phyloP scores from a whole-genome alignment of 2,888 invertebrate species.

The Malacosoma neustria region DNA sequence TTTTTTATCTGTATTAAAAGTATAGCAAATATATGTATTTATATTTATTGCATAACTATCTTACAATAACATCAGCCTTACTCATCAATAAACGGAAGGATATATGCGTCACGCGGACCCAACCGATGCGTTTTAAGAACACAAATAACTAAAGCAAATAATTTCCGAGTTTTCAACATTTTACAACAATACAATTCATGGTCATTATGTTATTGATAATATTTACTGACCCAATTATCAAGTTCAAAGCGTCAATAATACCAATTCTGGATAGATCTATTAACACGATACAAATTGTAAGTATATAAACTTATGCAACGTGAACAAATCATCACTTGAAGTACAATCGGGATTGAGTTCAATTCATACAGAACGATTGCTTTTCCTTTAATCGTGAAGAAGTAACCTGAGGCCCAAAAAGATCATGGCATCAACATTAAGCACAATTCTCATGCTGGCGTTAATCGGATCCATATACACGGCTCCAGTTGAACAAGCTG shows the following conservation, averaged over 20 bases:
- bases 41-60: no score
- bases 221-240: constrained; percentile 45
- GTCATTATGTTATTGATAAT: constrained; percentile 62
- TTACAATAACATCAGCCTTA: no score
- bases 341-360: constrained; percentile 18
- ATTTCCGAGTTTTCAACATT: constrained; percentile 35
- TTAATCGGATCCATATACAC: constrained; percentile 29
- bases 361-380: constrained; percentile 20
- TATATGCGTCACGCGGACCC: constrained; percentile 16
- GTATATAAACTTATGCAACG: constrained; percentile 46
- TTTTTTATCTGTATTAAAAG: no score
- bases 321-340: constrained; percentile 19
- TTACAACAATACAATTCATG: constrained; percentile 54
- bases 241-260: constrained; percentile 47
- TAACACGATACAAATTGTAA: constrained; percentile 42
- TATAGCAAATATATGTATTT: no score
- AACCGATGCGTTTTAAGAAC: constrained; percentile 11
- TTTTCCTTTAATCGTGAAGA: constrained; percentile 32
- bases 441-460: constrained; percentile 41
- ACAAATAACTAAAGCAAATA: constrained; percentile 26
- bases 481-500: constrained; percentile 27
- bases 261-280: constrained; percentile 48
- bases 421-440: constrained; percentile 44
- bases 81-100: constrained; percentile 25
- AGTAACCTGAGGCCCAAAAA: constrained; percentile 36